A percentile compares a stretch with the other conserved stretches of the same genome.
Conservation (phyloP, 2,797 vertebrate species). For the Esox lucius region DNA sequence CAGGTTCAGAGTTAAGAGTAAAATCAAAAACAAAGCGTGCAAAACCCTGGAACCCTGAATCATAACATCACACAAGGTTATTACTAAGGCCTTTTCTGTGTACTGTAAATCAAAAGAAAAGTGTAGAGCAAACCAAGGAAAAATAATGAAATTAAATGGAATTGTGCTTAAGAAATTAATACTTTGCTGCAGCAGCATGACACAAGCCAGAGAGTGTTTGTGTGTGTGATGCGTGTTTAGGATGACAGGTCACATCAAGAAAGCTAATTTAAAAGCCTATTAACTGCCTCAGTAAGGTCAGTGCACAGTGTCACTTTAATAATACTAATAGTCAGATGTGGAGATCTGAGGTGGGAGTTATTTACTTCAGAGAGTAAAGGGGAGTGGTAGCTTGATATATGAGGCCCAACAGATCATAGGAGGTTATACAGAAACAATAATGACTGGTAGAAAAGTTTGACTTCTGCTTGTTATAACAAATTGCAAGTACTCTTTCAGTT, state of each 20-base stretch:
- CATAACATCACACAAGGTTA: too few relatives aligned
- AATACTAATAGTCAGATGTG: neutral
- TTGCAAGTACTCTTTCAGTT: slow-evolving; percentile 7
- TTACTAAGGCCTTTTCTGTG: too few relatives aligned
- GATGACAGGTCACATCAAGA: slow-evolving; percentile 29
- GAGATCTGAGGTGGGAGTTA: slow-evolving; percentile 4
- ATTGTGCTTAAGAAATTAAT: too few relatives aligned
- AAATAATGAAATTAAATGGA: neutral
- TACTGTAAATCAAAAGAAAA: too few relatives aligned
- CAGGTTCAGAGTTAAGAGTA: too few relatives aligned
- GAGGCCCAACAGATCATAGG: neutral
- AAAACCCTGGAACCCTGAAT: too few relatives aligned
- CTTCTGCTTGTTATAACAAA: slow-evolving; percentile 18
- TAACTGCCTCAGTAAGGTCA: slow-evolving; percentile 25
- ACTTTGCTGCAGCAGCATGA: too few relatives aligned
- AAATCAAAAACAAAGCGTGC: too few relatives aligned
- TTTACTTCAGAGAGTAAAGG: neutral
- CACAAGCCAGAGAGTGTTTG: neutral
- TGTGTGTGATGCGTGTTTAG: slow-evolving; percentile 17
- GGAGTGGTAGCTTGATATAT: slow-evolving; percentile 18
- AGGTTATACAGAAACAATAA: slow-evolving; percentile 3
- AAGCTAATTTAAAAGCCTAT: slow-evolving; percentile 38
- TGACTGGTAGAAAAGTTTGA: slow-evolving; percentile 8
- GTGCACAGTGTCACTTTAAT: neutral
- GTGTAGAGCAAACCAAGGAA: too few relatives aligned